Evolutionary conservation across 2,113 vertebrate species (phyloP).

Genomic region (Festucalex cinctus): DNA sequence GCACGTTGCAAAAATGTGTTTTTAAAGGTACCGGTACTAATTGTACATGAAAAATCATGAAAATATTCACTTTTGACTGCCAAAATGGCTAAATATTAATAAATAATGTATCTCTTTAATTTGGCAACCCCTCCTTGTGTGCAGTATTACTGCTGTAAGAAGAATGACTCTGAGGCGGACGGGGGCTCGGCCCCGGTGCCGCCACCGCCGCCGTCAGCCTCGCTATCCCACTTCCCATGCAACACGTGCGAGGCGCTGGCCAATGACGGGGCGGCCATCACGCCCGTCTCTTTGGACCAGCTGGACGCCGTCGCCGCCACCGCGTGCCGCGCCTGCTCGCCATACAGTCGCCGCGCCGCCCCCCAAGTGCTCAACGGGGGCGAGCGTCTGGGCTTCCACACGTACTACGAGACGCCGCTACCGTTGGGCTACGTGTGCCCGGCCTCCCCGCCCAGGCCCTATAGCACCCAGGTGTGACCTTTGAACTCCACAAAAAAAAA

Average conservation of each 20-base stretch:
- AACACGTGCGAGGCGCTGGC: constrained; percentile 83
- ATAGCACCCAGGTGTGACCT: constrained; percentile 89
- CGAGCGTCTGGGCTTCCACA: constrained; percentile 80
- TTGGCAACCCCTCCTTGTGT: background rate
- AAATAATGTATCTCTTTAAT: too few relatives aligned
- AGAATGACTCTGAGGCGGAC: constrained; percentile 80
- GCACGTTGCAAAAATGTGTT: too few relatives aligned
- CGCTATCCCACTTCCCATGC: constrained; percentile 76
- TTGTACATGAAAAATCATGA: too few relatives aligned
- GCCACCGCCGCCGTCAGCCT: constrained; percentile 38
- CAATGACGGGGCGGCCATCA: constrained; percentile 74
- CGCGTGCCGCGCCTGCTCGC: constrained; percentile 81
- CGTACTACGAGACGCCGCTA: constrained; percentile 79
- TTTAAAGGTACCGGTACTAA: too few relatives aligned
- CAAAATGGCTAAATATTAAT: too few relatives aligned
- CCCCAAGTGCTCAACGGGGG: constrained; percentile 84
- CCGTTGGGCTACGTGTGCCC: constrained; percentile 79
- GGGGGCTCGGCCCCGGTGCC: constrained; percentile 74
- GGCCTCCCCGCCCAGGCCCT: constrained; percentile 77
- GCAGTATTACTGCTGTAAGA: constrained; percentile 97
- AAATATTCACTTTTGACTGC: too few relatives aligned
- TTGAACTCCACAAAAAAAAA: background rate
- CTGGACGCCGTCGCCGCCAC: constrained; percentile 57
- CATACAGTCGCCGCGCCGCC: constrained; percentile 80
- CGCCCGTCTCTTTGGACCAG: constrained; percentile 61